phyloP scores from a whole-genome alignment of 2,113 vertebrate species.

The Daubentonia madagascariensis region DNA sequence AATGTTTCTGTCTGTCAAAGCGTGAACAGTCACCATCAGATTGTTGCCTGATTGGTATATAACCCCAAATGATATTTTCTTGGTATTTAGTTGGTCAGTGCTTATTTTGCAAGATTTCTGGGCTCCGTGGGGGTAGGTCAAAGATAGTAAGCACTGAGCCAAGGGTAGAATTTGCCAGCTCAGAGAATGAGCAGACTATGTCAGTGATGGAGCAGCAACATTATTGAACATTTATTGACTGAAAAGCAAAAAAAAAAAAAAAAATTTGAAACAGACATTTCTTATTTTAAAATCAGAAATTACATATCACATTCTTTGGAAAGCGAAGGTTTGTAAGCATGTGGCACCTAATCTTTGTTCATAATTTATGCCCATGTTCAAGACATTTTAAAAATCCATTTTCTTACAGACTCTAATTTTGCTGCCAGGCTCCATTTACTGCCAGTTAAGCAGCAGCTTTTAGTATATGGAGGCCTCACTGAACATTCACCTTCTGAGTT shows the following conservation, averaged over 20 bases:
- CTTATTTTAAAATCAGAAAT: conserved; percentile 55
- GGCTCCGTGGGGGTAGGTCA: conserved; percentile 12
- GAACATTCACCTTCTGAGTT: conserved; percentile 82
- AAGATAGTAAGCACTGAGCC: background rate
- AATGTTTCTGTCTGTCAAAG: conserved; percentile 83
- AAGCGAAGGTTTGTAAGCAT: conserved; percentile 52
- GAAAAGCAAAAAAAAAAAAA: conserved; percentile 9
- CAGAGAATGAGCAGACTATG: conserved; percentile 50
- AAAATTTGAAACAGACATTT: background rate
- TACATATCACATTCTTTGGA: conserved; percentile 45
- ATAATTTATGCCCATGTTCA: conserved; percentile 64
- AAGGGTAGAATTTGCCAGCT: conserved; percentile 6
- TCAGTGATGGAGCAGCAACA: background rate
- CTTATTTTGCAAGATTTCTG: conserved; percentile 53
- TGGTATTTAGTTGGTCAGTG: conserved; percentile 32
- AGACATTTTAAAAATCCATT: conserved; percentile 55
- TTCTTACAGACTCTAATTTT: conserved; percentile 66
- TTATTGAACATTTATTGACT: conserved; percentile 50
- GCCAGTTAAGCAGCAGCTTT: conserved; percentile 78
- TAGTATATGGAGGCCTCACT: conserved; percentile 44
- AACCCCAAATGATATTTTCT: conserved; percentile 78
- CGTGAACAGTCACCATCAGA: conserved; percentile 78
- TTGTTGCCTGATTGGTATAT: conserved; percentile 81
- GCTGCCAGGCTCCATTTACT: conserved; percentile 57
- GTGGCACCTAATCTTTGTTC: conserved; percentile 72